A percentile compares a stretch with the other conserved stretches of the same genome.
Evolutionary conservation across 2,797 vertebrate genomes (phyloP).

Genomic region (Eospalax fontanierii): DNA sequence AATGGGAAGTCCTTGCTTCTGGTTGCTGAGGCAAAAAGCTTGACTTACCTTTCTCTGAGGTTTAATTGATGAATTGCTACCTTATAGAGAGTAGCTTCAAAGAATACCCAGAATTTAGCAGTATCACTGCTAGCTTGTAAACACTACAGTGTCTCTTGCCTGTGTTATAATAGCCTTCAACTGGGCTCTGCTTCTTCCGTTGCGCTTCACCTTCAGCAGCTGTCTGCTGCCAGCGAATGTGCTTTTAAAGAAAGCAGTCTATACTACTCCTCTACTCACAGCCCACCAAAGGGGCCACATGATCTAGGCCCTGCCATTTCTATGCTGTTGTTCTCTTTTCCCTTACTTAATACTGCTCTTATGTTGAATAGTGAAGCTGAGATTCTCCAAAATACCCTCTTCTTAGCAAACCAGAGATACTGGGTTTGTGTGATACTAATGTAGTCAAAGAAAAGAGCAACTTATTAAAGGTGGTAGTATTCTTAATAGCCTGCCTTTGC

Average conservation of each 20-base stretch:
- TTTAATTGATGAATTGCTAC: background rate
- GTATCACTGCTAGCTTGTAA: background rate
- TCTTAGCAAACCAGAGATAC: slow-evolving; percentile 16
- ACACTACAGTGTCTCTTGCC: background rate
- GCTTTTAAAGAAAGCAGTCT: background rate
- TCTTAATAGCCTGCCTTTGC: background rate
- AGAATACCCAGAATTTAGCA: background rate
- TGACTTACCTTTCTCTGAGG: background rate
- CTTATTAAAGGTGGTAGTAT: background rate
- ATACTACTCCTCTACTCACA: background rate
- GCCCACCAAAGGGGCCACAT: background rate
- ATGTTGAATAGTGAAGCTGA: background rate
- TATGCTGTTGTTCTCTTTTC: background rate
- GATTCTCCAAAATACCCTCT: background rate
- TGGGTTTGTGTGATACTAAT: background rate
- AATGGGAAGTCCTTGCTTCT: background rate
- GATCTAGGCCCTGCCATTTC: background rate
- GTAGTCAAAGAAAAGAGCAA: background rate
- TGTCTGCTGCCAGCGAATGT: too few species aligned
- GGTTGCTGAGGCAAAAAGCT: background rate
- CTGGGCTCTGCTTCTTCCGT: background rate
- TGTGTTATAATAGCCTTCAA: background rate
- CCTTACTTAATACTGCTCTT: background rate
- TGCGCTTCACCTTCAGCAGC: background rate
- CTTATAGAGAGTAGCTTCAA: background rate